Base-by-base conservation (phyloP, 2,113 vertebrate species). In the Misgurnus mizolepis region DNA sequence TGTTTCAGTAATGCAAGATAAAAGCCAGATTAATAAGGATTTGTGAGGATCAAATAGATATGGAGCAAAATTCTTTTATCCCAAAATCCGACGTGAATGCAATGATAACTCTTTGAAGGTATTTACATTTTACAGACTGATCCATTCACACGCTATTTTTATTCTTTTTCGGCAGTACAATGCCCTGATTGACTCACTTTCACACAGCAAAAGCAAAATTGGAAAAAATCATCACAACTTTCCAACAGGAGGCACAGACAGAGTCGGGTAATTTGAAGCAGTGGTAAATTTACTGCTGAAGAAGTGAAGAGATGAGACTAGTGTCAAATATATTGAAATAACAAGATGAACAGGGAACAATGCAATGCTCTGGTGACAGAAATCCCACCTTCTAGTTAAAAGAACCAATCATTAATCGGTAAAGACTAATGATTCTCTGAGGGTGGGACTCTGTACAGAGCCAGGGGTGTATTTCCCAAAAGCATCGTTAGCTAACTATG, bases 161-260 rank as follows among this genome's bases (percentile, higher is more conserved):
- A 60, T 43, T 58, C 6, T 18, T 11, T n/a, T 78, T 68, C 76
- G 34, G n/a, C 50, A 18, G 34, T 41, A 68, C 43, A 76, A 76
- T 18, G 11, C 40, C n/a, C 73, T 43, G 43, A 76, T 15, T 50
- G 22, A 76, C 7, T 45, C 43, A 50, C 8, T 49, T 76, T 22
- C 15, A n/a, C 34, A 39, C 14, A 2, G 73, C 43, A 60, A 43
- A 62, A 58, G 47, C 17, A 27, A 62, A 27, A 50, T 65, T 43
- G 43, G 39, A 56, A 58, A 53, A 43, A 41, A 15, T 69, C 45
- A 61, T 79, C 50, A 15, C 18, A 76, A 66, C 34, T 76, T 62
- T 53, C 12, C 9, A 27, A 14, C 49, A 39, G 27, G 7, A 70
- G 47, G 22, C 4, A 14, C 4, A 53, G 67, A 70, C 14, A 39